Base-by-base conservation (phyloP, 2,888 invertebrate genomes). In the Ophion obscuratus region DNA sequence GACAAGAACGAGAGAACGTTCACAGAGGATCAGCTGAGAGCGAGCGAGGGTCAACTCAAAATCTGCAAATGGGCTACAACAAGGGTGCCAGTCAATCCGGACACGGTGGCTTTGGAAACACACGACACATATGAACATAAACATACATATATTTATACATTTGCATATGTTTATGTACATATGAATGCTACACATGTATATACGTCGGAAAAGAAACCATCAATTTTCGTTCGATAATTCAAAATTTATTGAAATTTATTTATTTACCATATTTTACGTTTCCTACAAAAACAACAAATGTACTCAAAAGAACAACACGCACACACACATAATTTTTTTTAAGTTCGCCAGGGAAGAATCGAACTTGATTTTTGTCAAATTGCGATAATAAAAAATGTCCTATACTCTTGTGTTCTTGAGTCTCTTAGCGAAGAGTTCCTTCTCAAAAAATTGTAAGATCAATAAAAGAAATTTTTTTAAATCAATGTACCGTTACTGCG, bases 41-140 rank as follows among this genome's bases (percentile, higher is more conserved):
- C 98, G 4, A 96, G 97, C 90, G 97, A 99, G 92, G 97, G 97
- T n/a, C 96, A 98, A 87, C 95, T 99, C 68, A 24, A n/a, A 97
- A 97, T 93, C 96, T 99, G 68, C 99, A 99, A 94, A 98, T 98
- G 97, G 99, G 99, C 75, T 98, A 95, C 96, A 99, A 99, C 95
- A 98, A 99, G 95, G 99, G 99, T 24, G 99, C 99, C 44, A 97
- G 97, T 36, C 99, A 99, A 94, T 96, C 98, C 6, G 99, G 99
- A 9, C 97, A 97, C 90, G 99, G 98, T 84, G 97, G 97, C 78
- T 97, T 99, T 92, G 98, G 98, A 90, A 98, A 98, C 95, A 98
- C 98, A 64, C 97, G 98, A 93, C 98, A 99, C 93, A 99, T 99
- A 98, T 98, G 97, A 96, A 94, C 68, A 84, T 75, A 44, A 47